A percentile compares a stretch with the other conserved stretches of the same genome.
Evolutionary conservation across 2,797 vertebrate genomes (phyloP).

Genomic region (Bovichtus variegatus): DNA sequence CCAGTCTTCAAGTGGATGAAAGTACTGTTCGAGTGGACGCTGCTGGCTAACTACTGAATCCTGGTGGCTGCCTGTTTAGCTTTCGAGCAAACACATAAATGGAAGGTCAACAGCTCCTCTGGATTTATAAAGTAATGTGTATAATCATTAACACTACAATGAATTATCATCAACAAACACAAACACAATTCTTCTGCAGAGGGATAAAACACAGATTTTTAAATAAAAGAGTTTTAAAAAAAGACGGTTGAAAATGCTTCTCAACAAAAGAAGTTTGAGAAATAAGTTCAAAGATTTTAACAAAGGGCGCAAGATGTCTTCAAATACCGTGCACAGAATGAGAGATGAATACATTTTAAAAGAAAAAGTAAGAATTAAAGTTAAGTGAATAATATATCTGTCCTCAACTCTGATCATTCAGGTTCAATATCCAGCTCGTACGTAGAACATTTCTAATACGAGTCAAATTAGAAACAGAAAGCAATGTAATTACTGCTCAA

Average conservation of each 20-base stretch:
- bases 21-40: constrained; percentile 79
- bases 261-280: not conserved
- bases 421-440: not conserved
- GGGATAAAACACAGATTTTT: not conserved
- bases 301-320: not conserved
- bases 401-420: not conserved
- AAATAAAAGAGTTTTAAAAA: constrained; percentile 12
- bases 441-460: accelerated
- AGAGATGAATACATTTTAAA: not conserved
- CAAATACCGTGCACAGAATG: not conserved
- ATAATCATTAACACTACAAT: constrained; percentile 64
- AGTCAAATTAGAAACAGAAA: not conserved
- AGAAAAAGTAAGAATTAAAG: not conserved
- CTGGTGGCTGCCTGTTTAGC: constrained; percentile 69
- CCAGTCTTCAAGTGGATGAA: constrained; percentile 78
- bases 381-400: not conserved
- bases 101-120: constrained; percentile 74
- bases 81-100: constrained; percentile 73
- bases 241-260: not conserved
- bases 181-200: not conserved
- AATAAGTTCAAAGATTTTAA: constrained; percentile 8
- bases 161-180: constrained; percentile 47
- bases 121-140: constrained; percentile 67
- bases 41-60: constrained; percentile 77
- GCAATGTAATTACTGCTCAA: not conserved